These are phyloP conservation scores for Saccostrea glomerata DNA, from an alignment of 1,140 invertebrate genomes.

Conservation along the genomic window DNA sequence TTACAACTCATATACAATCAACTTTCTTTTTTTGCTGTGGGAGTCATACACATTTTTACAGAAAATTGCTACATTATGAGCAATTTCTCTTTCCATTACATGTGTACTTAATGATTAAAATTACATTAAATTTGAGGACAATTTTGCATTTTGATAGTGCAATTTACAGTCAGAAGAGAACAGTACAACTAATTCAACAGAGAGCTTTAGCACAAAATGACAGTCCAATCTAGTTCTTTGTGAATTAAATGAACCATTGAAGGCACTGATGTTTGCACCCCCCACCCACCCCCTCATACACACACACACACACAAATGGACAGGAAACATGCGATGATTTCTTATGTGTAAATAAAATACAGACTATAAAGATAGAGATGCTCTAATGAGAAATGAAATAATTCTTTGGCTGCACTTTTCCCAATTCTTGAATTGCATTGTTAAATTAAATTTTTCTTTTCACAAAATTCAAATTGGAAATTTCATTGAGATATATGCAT, in stretches of 20 bases:
- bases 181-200: not conserved
- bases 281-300: too few relatives aligned
- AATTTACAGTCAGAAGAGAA: not conserved
- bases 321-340: too few relatives aligned
- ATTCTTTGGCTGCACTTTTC: too few relatives aligned
- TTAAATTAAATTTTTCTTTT: too few relatives aligned
- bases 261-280: not conserved
- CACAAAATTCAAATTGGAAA: too few relatives aligned
- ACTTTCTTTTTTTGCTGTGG: conserved; percentile 11
- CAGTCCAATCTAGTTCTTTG: not conserved
- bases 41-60: not conserved
- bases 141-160: not conserved
- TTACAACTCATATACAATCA: conserved; percentile 23
- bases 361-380: too few relatives aligned
- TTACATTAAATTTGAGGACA: not conserved
- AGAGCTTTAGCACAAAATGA: not conserved
- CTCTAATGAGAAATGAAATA: too few relatives aligned
- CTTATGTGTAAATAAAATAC: too few relatives aligned
- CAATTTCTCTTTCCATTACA: not conserved
- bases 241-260: not conserved
- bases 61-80: not conserved
- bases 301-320: too few relatives aligned
- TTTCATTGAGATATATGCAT: too few relatives aligned
- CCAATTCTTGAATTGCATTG: too few relatives aligned
- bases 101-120: too few relatives aligned